Evolutionary conservation across 1,140 invertebrate species (phyloP).

Genomic region (Leguminivora glycinivorella): DNA sequence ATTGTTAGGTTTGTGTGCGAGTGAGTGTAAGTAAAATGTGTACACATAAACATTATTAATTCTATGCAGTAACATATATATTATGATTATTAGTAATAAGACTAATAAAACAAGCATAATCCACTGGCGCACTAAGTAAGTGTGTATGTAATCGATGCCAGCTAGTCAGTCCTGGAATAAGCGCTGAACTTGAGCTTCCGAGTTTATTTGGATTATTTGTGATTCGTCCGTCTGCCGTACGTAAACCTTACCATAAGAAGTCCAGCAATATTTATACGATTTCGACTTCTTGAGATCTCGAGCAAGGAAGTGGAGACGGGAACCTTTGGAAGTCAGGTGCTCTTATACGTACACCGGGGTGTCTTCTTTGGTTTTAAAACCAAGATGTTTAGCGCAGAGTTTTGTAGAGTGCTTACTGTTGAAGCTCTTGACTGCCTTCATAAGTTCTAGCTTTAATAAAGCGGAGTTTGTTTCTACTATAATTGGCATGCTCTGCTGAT

Average conservation of each 20-base stretch:
- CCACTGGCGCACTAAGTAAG: no score
- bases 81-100: no score
- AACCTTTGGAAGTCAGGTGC: neutral
- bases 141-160: no score
- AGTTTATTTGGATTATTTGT: neutral
- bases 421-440: neutral
- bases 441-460: neutral
- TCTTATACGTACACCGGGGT: conserved; percentile 1
- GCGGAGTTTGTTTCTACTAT: conserved; percentile 27
- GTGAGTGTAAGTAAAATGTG: no score
- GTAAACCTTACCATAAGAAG: neutral
- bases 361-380: neutral
- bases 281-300: neutral
- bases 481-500: conserved; percentile 19
- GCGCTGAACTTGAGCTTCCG: neutral
- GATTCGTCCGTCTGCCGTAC: neutral
- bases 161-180: neutral
- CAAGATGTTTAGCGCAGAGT: neutral
- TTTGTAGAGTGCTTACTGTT: neutral
- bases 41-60: no score
- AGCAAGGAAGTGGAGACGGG: neutral
- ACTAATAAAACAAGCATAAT: no score
- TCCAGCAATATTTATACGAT: conserved; percentile 15
- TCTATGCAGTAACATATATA: no score
- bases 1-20: no score